Evolutionary conservation across 1,140 invertebrate genomes (phyloP), one percentile per base, ranked within the genome.

Genomic region (Druon quercuslanigerum): DNA sequence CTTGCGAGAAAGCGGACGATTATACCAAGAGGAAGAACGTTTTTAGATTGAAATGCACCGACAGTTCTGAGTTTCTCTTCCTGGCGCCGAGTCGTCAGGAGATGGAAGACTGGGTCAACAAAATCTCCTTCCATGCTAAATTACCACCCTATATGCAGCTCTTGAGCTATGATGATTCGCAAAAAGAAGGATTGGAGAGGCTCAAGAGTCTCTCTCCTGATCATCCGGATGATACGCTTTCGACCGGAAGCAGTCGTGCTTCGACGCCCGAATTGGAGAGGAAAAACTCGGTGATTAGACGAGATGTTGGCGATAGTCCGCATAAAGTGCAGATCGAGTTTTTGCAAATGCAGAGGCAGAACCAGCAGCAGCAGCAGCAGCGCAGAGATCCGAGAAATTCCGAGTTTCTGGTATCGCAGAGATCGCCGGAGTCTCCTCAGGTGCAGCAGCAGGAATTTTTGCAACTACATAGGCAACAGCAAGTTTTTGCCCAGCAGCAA

Each of bases 11-110:
- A 52, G 98, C 98, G 1, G 94, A 95, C 60, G 97, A 99, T 90
- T 99, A 99, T 88, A 98, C 96, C 0, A 99, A 99, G 89, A 96
- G 97, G 87, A 98, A 98, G 88, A 94, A 99, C 87, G 97, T 98
- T 13, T 98, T 99, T 92, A 93, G 96, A 20, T 87, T 99, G n/a
- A 93, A 94, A 78, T 94, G 96, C 77, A 94, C 94, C 3, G 98
- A 99, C 90, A 97, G 97, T 7, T 96, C 97, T 0, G 98, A 99
- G 90, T 99, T 96, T 91, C 92, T 99, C 46, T 98, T 99, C 87
- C 92, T 96, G 71, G 95, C 96, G 70, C 90, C 94, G 1, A 94
- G 92, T 73, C 93, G 94, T 54, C 93, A 94, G 2, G 94, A 96
- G 77, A 95, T 99, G 94, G 93, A 95, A 81, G 96, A 98, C 73